These are phyloP conservation scores for Abrostola tripartita DNA, from an alignment of 2,888 invertebrate species.

Conservation along the genomic window DNA sequence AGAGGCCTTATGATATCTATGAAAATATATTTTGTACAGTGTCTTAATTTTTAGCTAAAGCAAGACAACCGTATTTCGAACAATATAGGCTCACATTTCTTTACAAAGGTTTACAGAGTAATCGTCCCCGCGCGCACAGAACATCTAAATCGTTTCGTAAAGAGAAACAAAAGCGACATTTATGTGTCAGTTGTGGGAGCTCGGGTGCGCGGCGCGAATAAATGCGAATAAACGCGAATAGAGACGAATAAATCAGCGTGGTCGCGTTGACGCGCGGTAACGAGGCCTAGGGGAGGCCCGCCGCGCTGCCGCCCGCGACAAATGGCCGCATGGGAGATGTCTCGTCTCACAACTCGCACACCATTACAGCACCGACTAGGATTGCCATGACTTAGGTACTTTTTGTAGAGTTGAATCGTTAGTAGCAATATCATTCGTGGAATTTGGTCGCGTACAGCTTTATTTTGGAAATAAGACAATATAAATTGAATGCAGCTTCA, in stretches of 20 bases:
- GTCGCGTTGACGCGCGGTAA: constrained; percentile 73
- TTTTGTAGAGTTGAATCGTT: constrained; percentile 1
- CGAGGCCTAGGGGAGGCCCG: constrained; percentile 75
- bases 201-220: constrained; percentile 57
- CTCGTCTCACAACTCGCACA: constrained; percentile 51
- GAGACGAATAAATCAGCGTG: constrained; percentile 78
- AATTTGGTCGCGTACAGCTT: not conserved
- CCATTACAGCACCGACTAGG: constrained; percentile 48
- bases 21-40: no score
- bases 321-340: constrained; percentile 79
- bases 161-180: constrained; percentile 86
- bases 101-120: constrained; percentile 33
- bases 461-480: not conserved
- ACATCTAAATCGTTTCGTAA: constrained; percentile 76
- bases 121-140: constrained; percentile 54
- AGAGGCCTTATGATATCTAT: no score
- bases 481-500: no score
- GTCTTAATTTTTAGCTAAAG: no score
- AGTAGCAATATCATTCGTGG: not conserved
- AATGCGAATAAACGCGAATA: constrained; percentile 48
- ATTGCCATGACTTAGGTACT: constrained; percentile 36
- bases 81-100: constrained; percentile 22
- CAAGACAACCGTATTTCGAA: not conserved
- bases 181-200: constrained; percentile 84
- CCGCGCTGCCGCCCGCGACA: constrained; percentile 71